Evolutionary conservation across 2,797 vertebrate species (phyloP).

Genomic region (Chelmon rostratus): DNA sequence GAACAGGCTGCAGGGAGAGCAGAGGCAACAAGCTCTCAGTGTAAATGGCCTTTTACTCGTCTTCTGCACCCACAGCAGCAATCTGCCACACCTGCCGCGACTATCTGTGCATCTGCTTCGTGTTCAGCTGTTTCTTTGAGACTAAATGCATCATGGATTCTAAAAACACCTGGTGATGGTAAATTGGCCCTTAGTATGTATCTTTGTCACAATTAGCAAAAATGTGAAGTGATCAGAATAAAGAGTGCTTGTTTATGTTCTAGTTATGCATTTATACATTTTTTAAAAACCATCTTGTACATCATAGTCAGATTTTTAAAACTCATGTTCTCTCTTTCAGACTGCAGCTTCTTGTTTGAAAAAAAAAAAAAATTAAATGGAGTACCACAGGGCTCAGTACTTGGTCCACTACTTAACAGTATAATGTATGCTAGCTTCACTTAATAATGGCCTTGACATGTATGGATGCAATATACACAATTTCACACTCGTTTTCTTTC

Average conservation of each 20-base stretch:
- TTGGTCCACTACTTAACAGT: background rate
- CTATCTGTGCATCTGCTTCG: background rate
- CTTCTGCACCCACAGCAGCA: conserved; percentile 12
- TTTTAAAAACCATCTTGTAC: too few species aligned
- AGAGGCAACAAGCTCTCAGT: background rate
- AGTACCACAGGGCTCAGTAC: background rate
- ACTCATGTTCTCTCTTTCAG: background rate
- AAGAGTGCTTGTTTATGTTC: too few species aligned
- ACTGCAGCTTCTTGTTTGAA: background rate
- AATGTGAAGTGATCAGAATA: background rate
- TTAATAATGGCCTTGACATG: too few species aligned
- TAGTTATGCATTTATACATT: too few species aligned
- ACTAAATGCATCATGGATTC: background rate
- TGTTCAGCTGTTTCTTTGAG: background rate
- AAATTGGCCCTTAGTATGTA: background rate
- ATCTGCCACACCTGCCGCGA: background rate
- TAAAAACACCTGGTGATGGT: background rate
- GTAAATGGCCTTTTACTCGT: conserved; percentile 8
- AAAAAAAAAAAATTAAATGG: background rate
- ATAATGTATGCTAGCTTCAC: too few species aligned
- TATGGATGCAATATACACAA: too few species aligned
- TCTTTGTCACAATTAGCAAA: background rate
- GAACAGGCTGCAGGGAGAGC: background rate
- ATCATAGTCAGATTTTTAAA: too few species aligned
- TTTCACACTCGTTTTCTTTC: too few species aligned